Evolutionary conservation across 1,140 invertebrate genomes (phyloP).

Genomic region (Spodoptera frugiperda): DNA sequence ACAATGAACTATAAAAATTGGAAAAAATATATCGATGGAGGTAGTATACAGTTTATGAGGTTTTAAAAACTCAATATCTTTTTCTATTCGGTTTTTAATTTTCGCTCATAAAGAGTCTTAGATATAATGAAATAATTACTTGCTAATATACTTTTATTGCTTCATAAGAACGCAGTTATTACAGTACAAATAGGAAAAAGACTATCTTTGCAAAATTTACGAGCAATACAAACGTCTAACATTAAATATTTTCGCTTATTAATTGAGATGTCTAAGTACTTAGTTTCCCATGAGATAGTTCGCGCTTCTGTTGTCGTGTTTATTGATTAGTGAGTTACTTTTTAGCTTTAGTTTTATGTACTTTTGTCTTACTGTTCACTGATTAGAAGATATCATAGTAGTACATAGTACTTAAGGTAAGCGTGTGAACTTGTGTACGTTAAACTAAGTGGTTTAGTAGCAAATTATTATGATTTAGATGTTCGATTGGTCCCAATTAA

Average conservation of each 20-base stretch:
- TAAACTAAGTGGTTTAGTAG: no score
- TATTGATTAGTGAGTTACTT: constrained; percentile 1
- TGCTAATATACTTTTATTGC: constrained; percentile 16
- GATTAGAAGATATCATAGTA: no score
- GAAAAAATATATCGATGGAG: no score
- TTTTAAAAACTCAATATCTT: neutral
- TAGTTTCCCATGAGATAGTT: constrained; percentile 16
- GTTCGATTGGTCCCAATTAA: no score
- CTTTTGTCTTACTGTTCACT: no score
- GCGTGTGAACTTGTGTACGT: no score
- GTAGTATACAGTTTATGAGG: no score
- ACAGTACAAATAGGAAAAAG: constrained; percentile 33
- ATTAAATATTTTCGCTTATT: constrained; percentile 29
- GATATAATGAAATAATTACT: constrained; percentile 32
- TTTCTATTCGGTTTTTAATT: constrained; percentile 16
- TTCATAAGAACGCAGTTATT: constrained; percentile 6
- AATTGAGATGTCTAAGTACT: neutral
- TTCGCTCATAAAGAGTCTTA: neutral
- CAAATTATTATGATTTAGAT: no score
- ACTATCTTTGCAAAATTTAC: constrained; percentile 15
- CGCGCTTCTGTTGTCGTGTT: neutral
- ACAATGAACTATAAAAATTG: no score
- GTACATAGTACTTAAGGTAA: no score
- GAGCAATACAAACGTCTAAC: constrained; percentile 12
- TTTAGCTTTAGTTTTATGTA: neutral